These are phyloP conservation scores for Hydractinia symbiolongicarpus DNA, from an alignment of 30 jellyfish, hydroid and myxozoan species.

Conservation along the genomic window DNA sequence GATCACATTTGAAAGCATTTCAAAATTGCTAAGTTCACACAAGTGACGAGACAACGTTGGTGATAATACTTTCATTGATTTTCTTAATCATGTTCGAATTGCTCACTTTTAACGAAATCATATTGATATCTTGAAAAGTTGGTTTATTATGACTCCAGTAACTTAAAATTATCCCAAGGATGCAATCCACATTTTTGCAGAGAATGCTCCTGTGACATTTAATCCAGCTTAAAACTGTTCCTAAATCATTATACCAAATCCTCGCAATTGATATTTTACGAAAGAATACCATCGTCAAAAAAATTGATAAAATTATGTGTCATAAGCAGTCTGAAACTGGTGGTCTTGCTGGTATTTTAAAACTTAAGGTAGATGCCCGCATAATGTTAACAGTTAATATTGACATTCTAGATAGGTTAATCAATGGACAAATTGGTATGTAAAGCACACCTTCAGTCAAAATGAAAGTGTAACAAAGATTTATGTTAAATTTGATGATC, in stretches of 20 bases:
- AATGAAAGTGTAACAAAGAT: slow-evolving; percentile 22
- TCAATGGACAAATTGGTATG: slow-evolving; percentile 39
- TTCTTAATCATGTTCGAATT: slow-evolving; percentile 14
- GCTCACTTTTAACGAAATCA: not conserved
- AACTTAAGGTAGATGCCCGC: slow-evolving; percentile 15
- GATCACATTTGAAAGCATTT: slow-evolving; percentile 6
- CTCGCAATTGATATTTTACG: slow-evolving; percentile 18
- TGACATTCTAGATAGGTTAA: slow-evolving; percentile 34
- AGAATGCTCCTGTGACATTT: slow-evolving; percentile 5
- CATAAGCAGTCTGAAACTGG: slow-evolving; percentile 12
- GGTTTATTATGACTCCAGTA: not conserved
- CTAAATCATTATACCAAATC: not conserved
- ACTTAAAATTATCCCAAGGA: slow-evolving; percentile 6
- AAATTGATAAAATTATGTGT: slow-evolving; percentile 1
- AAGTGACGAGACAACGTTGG: slow-evolving; percentile 3
- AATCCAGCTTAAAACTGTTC: slow-evolving; percentile 11
- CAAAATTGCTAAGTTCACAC: slow-evolving; percentile 15
- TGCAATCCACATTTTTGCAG: slow-evolving; percentile 32
- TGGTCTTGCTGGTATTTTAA: slow-evolving; percentile 10
- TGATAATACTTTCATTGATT: slow-evolving; percentile 7
- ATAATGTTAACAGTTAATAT: slow-evolving; percentile 26
- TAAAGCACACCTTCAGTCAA: not conserved
- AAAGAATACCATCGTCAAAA: not conserved
- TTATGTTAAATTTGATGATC: slow-evolving; percentile 28
- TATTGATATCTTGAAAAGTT: not conserved